These are phyloP conservation scores for Hestina assimilis DNA, from an alignment of 1,140 invertebrate species.

Conservation along the genomic window DNA sequence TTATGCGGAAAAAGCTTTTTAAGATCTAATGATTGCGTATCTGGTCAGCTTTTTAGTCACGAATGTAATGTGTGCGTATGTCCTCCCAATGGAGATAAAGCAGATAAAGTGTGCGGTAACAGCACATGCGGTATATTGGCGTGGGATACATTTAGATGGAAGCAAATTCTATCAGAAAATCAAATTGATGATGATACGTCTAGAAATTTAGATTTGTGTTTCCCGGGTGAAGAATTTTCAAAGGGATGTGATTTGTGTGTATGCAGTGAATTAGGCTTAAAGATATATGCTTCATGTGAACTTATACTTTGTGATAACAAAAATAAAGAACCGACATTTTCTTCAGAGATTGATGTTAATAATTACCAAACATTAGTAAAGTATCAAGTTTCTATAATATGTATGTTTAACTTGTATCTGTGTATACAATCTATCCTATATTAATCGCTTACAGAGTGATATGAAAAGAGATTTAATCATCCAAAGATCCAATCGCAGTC, in stretches of 20 bases:
- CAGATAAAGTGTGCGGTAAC: constrained; percentile 65
- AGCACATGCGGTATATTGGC: constrained; percentile 43
- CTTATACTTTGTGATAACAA: constrained; percentile 40
- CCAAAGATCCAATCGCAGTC: not conserved
- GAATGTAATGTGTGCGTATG: constrained; percentile 76
- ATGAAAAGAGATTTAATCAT: not conserved
- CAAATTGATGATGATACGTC: constrained; percentile 27
- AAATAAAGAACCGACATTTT: not conserved
- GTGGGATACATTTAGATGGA: constrained; percentile 51
- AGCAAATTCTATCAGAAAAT: constrained; percentile 41
- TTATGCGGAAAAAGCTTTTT: constrained; percentile 55
- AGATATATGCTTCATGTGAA: constrained; percentile 52
- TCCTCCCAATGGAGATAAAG: constrained; percentile 64
- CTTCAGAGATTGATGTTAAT: not conserved
- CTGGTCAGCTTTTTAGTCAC: constrained; percentile 64
- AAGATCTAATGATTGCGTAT: constrained; percentile 48
- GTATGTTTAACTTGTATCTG: not conserved
- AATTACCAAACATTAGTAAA: not conserved
- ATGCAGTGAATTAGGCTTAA: constrained; percentile 61
- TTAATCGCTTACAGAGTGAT: not conserved
- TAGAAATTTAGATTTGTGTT: constrained; percentile 53
- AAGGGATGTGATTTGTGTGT: constrained; percentile 55
- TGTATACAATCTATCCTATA: not conserved
- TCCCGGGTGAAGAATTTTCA: constrained; percentile 61
- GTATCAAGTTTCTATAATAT: not conserved